Percentiles rank a stretch among this genome's conserved stretches.
These are phyloP conservation scores for Scleropages formosus DNA, from an alignment of 2,797 vertebrate species.

Conservation along the genomic window DNA sequence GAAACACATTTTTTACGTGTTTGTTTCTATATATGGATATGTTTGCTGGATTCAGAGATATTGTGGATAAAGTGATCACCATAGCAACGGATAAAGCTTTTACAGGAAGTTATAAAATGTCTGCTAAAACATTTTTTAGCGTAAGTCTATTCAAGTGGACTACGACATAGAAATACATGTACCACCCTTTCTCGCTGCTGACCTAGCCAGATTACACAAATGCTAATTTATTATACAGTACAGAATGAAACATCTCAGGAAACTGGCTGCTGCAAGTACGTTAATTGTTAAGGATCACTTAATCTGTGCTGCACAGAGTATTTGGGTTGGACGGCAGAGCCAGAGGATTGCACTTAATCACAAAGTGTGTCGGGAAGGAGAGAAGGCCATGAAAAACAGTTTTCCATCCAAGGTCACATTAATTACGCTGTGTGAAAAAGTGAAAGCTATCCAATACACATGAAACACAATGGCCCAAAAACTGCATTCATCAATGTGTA, in stretches of 20 bases:
- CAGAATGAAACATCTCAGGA: slow-evolving; percentile 15
- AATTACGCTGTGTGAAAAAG: slow-evolving; percentile 54
- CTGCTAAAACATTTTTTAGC: not conserved
- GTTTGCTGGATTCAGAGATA: not conserved
- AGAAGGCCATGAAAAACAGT: slow-evolving; percentile 57
- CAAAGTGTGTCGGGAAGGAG: slow-evolving; percentile 50
- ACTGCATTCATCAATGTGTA: slow-evolving; percentile 43
- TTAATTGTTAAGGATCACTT: slow-evolving; percentile 19
- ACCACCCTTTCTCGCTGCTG: not conserved
- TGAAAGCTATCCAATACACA: slow-evolving; percentile 46
- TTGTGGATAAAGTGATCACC: not conserved
- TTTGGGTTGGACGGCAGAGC: slow-evolving; percentile 17
- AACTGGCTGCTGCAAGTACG: slow-evolving; percentile 2
- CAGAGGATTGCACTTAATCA: slow-evolving; percentile 53
- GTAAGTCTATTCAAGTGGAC: not conserved
- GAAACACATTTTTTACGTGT: not conserved
- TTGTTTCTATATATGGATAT: not conserved
- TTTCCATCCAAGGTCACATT: slow-evolving; percentile 37
- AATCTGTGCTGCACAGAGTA: slow-evolving; percentile 13
- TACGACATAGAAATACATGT: not conserved
- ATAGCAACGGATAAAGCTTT: not conserved
- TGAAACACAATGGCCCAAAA: slow-evolving; percentile 38
- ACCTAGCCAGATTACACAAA: not conserved
- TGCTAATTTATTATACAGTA: slow-evolving; percentile 16
- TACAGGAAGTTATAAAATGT: not conserved